Base-by-base conservation (phyloP, 2,113 vertebrate species). In the Athene cunicularia region DNA sequence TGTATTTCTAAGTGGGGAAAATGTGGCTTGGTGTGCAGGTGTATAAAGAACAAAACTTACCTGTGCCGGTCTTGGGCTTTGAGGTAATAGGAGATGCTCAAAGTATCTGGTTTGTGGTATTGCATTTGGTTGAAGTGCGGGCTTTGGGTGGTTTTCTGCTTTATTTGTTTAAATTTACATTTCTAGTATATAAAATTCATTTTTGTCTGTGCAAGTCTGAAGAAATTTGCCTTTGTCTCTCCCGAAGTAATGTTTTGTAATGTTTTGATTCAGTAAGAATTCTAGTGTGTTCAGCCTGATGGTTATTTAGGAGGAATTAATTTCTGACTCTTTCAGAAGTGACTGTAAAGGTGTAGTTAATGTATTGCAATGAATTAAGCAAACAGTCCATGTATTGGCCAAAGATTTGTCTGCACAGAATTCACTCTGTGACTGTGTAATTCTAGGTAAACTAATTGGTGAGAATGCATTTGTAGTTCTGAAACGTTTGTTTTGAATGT, bases 151-250 rank as follows among this genome's bases (percentile, higher is more conserved):
- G 70, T 83, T 95, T 91, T 86, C 67, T 88, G 60, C 74, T 96
- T 94, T 89, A 87, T 89, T 94, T 82, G 63, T 81, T 85, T 93
- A 85, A 83, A 91, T 95, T 94, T 96, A 87, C 76, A 86, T 91
- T 95, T 91, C 62, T 63, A 83, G 26, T 94, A 86, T 89, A 86
- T 95, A 87, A 93, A 96, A 67, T 88, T 37, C 43, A 80, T 72
- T 80, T 89, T 58, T 72, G 19, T 75, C 19, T 49, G 28, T 39
- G 35, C 26, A 75, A 53, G 19, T 49, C 32, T 14, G 35, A 68
- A 91, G 60, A 71, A 66, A 56, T 15, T 53, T 67, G 33, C 32
- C 20, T 35, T 66, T 58, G 15, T 81, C 33, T 88, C 8, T 79
- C 20, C n/a, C 1, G 2, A 47, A 64, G 21, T 7, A 70, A 21